A percentile compares a stretch with the other conserved stretches of the same genome.
phyloP scores from a whole-genome alignment of 2,797 vertebrate species.

The Spondyliosoma cantharus region DNA sequence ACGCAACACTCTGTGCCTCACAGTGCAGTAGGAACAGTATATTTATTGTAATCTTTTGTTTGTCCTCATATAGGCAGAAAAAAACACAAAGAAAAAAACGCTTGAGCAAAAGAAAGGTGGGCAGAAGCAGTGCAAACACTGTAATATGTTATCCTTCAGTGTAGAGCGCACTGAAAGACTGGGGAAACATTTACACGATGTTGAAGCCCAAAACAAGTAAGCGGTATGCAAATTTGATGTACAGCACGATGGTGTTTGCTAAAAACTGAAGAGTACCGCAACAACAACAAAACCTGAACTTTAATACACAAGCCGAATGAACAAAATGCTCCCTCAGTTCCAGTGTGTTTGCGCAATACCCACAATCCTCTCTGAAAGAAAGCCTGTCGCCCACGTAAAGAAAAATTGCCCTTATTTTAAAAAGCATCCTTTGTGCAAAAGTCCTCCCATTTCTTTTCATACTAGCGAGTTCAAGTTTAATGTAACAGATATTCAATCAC shows the following conservation, averaged over 20 bases:
- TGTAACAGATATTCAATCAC: constrained; percentile 27
- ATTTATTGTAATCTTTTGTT: neutral
- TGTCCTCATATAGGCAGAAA: neutral
- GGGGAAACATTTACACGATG: neutral
- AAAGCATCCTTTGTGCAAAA: constrained; percentile 2
- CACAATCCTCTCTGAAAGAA: neutral
- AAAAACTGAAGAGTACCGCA: neutral
- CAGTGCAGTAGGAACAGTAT: neutral
- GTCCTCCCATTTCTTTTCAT: constrained; percentile 26
- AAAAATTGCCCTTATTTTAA: neutral
- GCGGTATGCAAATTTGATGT: neutral
- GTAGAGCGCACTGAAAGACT: too few relatives aligned
- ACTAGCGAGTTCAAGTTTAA: neutral
- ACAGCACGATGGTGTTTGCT: neutral
- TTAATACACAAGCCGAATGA: neutral
- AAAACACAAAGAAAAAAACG: neutral
- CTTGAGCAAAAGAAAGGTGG: neutral
- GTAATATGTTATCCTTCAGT: neutral
- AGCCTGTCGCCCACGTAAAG: neutral
- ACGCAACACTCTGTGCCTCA: neutral
- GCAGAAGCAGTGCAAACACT: neutral
- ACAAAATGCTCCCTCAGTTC: neutral
- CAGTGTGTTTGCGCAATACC: neutral
- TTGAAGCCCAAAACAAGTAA: neutral
- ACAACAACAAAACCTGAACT: neutral